These are phyloP conservation scores for Xestia ashworthii DNA, from an alignment of 2,888 invertebrate species.

Conservation along the genomic window DNA sequence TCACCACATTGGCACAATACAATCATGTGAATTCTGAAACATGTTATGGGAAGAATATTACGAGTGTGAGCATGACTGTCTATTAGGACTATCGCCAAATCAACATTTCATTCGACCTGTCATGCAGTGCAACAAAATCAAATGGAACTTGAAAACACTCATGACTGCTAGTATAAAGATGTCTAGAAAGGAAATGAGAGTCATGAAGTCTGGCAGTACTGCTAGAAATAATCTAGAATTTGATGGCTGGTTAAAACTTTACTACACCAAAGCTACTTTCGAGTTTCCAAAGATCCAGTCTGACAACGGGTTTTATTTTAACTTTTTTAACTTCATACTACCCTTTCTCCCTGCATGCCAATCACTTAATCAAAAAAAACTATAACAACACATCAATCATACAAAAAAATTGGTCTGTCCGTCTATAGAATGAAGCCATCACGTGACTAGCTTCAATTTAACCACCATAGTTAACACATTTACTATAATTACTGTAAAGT, in stretches of 20 bases:
- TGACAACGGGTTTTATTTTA: not conserved
- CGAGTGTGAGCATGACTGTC: not conserved
- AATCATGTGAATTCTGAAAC: not conserved
- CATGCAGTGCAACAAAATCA: not conserved
- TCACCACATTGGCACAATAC: not conserved
- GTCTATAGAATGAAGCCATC: slow-evolving; percentile 73
- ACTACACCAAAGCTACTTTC: not conserved
- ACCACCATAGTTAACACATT: slow-evolving; percentile 81
- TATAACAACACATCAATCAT: slow-evolving; percentile 56
- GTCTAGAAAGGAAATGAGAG: no score
- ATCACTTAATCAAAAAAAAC: slow-evolving; percentile 51
- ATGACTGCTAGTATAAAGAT: not conserved
- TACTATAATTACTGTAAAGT: slow-evolving; percentile 78
- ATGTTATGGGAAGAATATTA: no score
- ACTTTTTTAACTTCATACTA: not conserved
- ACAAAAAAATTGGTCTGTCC: slow-evolving; percentile 51
- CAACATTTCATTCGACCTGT: not conserved
- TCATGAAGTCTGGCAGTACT: no score
- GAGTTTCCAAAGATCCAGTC: not conserved
- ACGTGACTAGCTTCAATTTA: slow-evolving; percentile 80
- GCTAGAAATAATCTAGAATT: not conserved
- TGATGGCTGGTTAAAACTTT: not conserved
- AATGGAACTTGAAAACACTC: not conserved
- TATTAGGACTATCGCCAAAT: not conserved
- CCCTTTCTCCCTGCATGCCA: slow-evolving; percentile 24